These are phyloP conservation scores for Nyctibius grandis DNA, from an alignment of 2,797 vertebrate species.

Conservation along the genomic window DNA sequence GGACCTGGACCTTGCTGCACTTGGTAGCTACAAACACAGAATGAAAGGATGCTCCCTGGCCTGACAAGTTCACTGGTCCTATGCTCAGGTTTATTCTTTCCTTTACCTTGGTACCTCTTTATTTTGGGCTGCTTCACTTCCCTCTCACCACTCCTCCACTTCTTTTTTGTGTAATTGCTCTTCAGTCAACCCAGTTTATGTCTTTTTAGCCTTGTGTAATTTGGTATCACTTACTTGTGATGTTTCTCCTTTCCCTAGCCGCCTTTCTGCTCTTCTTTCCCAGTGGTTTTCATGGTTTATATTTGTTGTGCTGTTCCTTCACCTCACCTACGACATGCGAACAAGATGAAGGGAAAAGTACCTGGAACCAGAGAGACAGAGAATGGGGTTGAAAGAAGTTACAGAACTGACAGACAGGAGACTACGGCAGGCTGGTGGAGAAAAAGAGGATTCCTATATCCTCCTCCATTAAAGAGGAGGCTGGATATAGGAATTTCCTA, in stretches of 20 bases:
- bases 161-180: neutral
- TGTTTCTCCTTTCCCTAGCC: neutral
- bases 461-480: neutral
- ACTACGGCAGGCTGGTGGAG: neutral
- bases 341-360: neutral
- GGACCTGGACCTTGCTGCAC: neutral
- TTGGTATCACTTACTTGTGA: neutral
- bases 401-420: neutral
- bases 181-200: neutral
- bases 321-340: neutral
- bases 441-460: neutral
- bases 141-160: neutral
- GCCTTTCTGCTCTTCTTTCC: neutral
- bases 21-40: neutral
- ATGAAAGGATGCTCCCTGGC: neutral
- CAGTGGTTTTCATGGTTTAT: neutral
- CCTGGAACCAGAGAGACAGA: neutral
- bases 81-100: neutral
- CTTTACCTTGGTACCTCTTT: neutral
- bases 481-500: slow-evolving; percentile 39
- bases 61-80: neutral
- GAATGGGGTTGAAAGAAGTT: neutral
- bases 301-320: neutral
- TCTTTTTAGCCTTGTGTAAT: neutral
- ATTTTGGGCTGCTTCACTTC: neutral